Evolutionary conservation across 37 sponge, comb jelly and placozoan species (phyloP).

Genomic region (Eunapius fragilis): DNA sequence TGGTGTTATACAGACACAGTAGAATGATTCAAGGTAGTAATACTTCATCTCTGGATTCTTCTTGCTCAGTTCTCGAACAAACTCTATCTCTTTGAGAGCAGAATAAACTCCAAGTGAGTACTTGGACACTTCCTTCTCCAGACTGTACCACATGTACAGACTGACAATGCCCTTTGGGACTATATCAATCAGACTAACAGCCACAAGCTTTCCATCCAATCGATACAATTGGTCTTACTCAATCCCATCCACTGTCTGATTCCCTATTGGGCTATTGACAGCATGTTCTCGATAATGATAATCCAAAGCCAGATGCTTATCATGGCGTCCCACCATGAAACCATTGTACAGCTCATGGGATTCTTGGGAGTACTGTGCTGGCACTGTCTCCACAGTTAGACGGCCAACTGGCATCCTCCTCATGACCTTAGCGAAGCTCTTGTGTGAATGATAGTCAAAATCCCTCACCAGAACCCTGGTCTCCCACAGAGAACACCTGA

Average conservation of each 20-base stretch:
- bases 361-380: constrained; percentile 70
- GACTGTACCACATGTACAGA: constrained; percentile 92
- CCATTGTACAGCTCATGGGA: constrained; percentile 79
- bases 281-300: constrained; percentile 82
- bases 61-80: constrained; percentile 52
- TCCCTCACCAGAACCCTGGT: constrained; percentile 69
- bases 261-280: constrained; percentile 69
- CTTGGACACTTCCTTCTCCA: constrained; percentile 75
- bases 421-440: constrained; percentile 70
- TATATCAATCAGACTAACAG: constrained; percentile 86
- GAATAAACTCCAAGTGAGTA: constrained; percentile 91
- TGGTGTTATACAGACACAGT: constrained; percentile 70
- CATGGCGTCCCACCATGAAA: constrained; percentile 76
- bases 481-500: constrained; percentile 82
- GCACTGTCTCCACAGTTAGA: constrained; percentile 50
- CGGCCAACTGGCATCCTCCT: constrained; percentile 67
- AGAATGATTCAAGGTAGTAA: constrained; percentile 90
- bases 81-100: constrained; percentile 89
- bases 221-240: constrained; percentile 86
- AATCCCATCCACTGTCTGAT: constrained; percentile 56
- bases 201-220: constrained; percentile 86
- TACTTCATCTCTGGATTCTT: constrained; percentile 65
- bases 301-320: constrained; percentile 69
- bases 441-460: constrained; percentile 63
- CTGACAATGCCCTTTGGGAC: constrained; percentile 89